A percentile compares a stretch with the other conserved stretches of the same genome.
phyloP scores from a whole-genome alignment of 1,140 invertebrate genomes.

The Olivierus martensii region DNA sequence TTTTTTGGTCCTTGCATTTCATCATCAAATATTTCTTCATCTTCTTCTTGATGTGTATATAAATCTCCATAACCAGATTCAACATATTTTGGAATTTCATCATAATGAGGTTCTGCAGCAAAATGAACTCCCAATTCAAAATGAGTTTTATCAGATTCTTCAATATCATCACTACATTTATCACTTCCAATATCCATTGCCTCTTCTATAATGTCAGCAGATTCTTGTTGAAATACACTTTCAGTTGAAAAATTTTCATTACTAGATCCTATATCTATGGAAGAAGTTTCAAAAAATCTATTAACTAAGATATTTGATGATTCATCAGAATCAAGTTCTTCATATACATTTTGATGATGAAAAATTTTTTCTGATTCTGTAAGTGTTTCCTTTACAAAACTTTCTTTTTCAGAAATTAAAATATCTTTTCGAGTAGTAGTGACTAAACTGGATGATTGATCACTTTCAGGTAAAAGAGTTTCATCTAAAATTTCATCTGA shows the following conservation, averaged over 20 bases:
- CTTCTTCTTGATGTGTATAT: conserved; percentile 37
- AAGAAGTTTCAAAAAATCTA: no score
- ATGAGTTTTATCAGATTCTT: not conserved
- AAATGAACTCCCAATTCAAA: not conserved
- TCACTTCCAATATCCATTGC: conserved; percentile 68
- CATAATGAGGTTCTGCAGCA: conserved; percentile 2
- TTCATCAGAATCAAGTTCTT: no score
- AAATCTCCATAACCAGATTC: conserved; percentile 34
- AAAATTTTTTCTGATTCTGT: no score
- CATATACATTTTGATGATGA: no score
- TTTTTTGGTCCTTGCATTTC: conserved; percentile 48
- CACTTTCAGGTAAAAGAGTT: no score
- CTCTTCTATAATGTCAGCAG: conserved; percentile 17
- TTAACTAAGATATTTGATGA: no score
- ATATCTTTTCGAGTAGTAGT: no score
- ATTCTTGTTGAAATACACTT: conserved; percentile 2
- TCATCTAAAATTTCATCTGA: not conserved
- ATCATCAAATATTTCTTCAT: conserved; percentile 53
- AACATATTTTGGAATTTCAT: conserved; percentile 49
- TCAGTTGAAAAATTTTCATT: not conserved
- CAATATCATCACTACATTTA: conserved; percentile 12
- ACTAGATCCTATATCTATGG: no score
- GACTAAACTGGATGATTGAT: no score
- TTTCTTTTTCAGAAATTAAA: no score
- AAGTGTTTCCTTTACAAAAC: no score